Evolutionary conservation across 2,797 vertebrate species (phyloP).

Genomic region (Monodelphis domestica): DNA sequence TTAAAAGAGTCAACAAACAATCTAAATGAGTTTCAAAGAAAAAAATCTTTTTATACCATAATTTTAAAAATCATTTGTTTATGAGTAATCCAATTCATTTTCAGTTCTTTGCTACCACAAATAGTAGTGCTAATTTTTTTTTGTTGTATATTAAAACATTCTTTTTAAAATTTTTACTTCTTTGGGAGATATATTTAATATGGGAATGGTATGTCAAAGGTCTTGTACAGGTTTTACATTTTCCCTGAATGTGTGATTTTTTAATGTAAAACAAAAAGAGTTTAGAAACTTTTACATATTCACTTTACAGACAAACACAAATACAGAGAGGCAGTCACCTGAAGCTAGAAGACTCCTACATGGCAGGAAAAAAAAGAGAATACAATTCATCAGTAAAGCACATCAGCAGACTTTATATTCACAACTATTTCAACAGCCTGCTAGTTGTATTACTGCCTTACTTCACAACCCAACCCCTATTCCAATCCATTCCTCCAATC

Average conservation of each 20-base stretch:
- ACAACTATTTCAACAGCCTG: neutral
- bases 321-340: neutral
- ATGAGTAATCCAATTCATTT: neutral
- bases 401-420: neutral
- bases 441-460: neutral
- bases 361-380: neutral
- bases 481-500: neutral
- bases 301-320: neutral
- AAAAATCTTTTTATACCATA: too few relatives aligned
- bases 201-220: neutral
- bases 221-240: neutral
- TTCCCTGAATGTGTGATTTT: neutral
- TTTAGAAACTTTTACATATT: too few relatives aligned
- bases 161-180: neutral
- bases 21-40: neutral
- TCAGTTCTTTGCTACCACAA: neutral
- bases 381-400: neutral
- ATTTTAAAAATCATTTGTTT: neutral
- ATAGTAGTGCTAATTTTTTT: neutral
- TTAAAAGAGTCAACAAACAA: neutral
- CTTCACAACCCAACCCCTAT: too few relatives aligned
- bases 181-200: neutral
- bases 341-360: too few relatives aligned
- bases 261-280: too few relatives aligned
- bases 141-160: neutral